Conservation (phyloP, 2,797 vertebrate genomes). For the Gymnothorax javanicus region DNA sequence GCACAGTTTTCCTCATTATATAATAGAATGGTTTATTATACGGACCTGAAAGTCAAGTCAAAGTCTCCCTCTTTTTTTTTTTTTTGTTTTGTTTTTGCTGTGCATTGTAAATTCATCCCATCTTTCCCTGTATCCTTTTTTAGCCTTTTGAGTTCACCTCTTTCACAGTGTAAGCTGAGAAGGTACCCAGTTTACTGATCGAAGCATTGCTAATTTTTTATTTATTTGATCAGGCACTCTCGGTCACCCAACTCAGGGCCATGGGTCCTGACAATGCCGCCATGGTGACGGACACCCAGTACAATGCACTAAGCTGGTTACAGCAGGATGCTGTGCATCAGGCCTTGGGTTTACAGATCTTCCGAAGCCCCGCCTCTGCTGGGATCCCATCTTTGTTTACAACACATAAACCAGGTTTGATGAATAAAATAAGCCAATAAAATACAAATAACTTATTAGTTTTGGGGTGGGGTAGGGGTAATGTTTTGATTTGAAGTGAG, state of each 20-base stretch:
- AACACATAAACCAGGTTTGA: no score
- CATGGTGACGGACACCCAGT: constrained; percentile 60
- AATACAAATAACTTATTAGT: no score
- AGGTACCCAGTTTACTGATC: background rate
- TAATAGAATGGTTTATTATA: no score
- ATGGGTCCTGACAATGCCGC: constrained; percentile 68
- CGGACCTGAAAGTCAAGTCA: no score
- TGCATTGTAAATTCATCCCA: no score
- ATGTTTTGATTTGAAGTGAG: no score
- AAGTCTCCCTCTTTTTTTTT: no score
- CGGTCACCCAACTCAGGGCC: constrained; percentile 58
- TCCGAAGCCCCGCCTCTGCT: background rate
- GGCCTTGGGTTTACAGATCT: constrained; percentile 23
- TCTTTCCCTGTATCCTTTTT: background rate
- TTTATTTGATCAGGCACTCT: constrained; percentile 55
- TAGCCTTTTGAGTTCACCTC: no score
- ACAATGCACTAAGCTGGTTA: constrained; percentile 22
- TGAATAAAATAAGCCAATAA: no score
- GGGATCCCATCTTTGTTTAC: background rate
- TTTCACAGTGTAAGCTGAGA: background rate
- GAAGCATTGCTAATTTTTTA: background rate
- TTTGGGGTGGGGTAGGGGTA: no score
- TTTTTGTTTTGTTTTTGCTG: no score
- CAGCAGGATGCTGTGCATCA: constrained; percentile 52
- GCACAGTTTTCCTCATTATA: no score